phyloP scores from a whole-genome alignment of 30 jellyfish, hydroid and myxozoan species.

The Aurelia aurita region DNA sequence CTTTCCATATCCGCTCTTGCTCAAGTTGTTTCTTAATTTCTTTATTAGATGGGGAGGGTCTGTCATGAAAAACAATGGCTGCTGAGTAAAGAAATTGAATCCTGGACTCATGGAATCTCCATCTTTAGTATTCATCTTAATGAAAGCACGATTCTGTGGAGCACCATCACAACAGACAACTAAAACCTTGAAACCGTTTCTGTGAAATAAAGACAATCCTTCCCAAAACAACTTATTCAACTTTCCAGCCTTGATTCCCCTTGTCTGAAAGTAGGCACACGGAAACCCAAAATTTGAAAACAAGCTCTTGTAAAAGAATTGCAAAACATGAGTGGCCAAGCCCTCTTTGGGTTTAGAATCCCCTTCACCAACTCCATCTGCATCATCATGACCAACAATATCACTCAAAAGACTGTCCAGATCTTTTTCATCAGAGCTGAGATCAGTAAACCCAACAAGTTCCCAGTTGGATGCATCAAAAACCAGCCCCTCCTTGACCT shows the following conservation, averaged over 20 bases:
- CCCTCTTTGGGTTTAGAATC: background rate
- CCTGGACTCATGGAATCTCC: background rate
- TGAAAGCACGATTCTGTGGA: conserved; percentile 5
- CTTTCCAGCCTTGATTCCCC: conserved; percentile 4
- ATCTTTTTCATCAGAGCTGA: background rate
- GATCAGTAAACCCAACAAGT: conserved; percentile 13
- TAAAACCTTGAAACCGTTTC: background rate
- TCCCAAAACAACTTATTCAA: conserved; percentile 8
- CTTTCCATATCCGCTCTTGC: background rate
- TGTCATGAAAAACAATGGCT: conserved; percentile 13
- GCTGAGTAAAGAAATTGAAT: background rate
- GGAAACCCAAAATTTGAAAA: background rate
- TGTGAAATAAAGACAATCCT: conserved; percentile 2
- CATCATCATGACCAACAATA: background rate
- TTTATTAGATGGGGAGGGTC: conserved; percentile 22
- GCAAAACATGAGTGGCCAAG: conserved; percentile 18
- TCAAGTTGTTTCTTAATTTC: conserved; percentile 3
- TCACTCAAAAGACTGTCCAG: background rate
- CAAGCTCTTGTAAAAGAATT: conserved; percentile 5
- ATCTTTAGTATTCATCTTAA: background rate
- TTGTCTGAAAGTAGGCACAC: conserved; percentile 20
- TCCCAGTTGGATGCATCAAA: conserved; percentile 9
- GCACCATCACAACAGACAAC: conserved; percentile 26
- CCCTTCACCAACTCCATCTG: background rate
- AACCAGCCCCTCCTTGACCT: background rate